phyloP scores from a whole-genome alignment of 92 coral and sea anemone genomes.

The Phenganax stokvisi region DNA sequence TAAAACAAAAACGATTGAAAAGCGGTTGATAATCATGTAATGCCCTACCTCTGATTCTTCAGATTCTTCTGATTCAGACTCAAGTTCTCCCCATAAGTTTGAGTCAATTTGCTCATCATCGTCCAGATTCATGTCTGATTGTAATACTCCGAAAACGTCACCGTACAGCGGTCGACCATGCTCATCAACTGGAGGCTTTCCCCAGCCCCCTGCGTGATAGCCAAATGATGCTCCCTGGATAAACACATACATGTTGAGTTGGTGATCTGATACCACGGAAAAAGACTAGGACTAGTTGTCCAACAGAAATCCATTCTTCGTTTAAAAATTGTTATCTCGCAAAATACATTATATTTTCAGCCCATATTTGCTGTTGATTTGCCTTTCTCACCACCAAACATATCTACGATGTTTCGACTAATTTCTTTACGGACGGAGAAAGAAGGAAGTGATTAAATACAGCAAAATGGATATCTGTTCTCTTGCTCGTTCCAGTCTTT shows the following conservation, averaged over 20 bases:
- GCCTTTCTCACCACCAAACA: no score
- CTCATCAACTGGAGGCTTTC: conserved; percentile 99
- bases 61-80: conserved; percentile 86
- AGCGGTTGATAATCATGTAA: not conserved
- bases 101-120: conserved; percentile 86
- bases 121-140: conserved; percentile 58
- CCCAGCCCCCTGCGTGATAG: conserved; percentile 99
- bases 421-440: no score
- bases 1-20: not conserved
- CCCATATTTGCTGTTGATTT: no score
- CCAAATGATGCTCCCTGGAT: conserved; percentile 92
- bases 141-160: conserved; percentile 86
- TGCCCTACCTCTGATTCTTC: conserved; percentile 82
- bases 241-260: not conserved
- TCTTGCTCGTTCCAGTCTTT: no score
- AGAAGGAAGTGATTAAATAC: no score
- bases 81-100: conserved; percentile 94
- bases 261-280: not conserved
- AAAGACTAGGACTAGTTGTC: not conserved
- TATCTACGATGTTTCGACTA: no score
- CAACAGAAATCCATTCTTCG: no score
- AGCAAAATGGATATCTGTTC: no score
- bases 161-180: conserved; percentile 95
- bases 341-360: no score
- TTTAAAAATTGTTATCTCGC: no score